Evolutionary conservation across 2,113 vertebrate genomes (phyloP).

Genomic region (Candoia aspera): DNA sequence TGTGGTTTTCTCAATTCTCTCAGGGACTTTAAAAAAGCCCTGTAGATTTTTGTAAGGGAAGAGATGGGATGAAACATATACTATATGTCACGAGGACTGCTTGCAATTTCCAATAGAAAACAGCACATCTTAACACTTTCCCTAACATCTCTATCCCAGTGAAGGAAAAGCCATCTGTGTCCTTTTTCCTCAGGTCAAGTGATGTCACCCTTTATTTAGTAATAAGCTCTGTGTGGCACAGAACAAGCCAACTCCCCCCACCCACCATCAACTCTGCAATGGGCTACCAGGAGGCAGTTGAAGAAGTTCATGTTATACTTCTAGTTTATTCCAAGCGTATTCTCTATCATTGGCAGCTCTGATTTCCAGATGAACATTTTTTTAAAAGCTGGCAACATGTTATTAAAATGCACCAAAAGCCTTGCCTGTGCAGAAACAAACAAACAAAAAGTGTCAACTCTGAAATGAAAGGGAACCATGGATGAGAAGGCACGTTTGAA

Average conservation of each 20-base stretch:
- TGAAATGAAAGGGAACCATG: constrained; percentile 42
- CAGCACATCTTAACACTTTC: not conserved
- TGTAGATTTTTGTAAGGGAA: not conserved
- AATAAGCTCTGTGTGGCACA: not conserved
- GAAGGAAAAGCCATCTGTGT: not conserved
- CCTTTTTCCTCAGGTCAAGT: not conserved
- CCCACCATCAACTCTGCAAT: rapidly evolving
- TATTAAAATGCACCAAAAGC: constrained; percentile 61
- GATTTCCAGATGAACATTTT: constrained; percentile 23
- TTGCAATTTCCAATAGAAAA: not conserved
- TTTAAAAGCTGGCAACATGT: constrained; percentile 36
- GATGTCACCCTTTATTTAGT: not conserved
- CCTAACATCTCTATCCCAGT: not conserved
- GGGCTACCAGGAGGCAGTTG: rapidly evolving
- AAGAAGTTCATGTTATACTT: constrained; percentile 13
- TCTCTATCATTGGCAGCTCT: constrained; percentile 37
- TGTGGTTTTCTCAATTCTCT: not conserved
- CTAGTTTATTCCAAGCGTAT: constrained; percentile 1
- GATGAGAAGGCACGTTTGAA: constrained; percentile 17
- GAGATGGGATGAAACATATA: not conserved
- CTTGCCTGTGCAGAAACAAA: constrained; percentile 54
- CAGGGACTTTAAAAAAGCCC: not conserved
- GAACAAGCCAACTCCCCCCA: not conserved
- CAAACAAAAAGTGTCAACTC: constrained; percentile 33
- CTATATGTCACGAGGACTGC: not conserved